phyloP scores from a whole-genome alignment of 2,113 vertebrate species.

The Maccullochella peelii region DNA sequence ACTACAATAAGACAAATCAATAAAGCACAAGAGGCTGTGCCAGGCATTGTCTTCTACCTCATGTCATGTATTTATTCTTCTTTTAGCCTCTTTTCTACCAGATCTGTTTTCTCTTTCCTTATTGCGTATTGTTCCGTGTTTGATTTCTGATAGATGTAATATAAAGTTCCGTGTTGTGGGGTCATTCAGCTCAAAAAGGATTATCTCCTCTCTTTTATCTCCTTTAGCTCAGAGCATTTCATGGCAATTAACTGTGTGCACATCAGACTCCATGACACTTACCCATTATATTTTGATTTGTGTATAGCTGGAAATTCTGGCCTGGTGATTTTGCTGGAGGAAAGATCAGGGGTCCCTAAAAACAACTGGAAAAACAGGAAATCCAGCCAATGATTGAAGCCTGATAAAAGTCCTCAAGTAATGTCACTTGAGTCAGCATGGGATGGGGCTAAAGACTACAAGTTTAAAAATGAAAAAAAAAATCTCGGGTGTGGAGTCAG shows the following conservation, averaged over 20 bases:
- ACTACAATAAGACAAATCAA: slow-evolving; percentile 27
- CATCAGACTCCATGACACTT: not conserved
- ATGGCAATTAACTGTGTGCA: not conserved
- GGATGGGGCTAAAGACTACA: no score
- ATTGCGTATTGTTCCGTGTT: not conserved
- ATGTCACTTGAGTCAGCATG: no score
- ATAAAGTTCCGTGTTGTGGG: not conserved
- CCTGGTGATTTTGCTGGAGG: not conserved
- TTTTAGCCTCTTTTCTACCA: not conserved
- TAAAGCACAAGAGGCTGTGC: not conserved
- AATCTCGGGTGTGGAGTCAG: no score
- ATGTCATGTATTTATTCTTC: not conserved
- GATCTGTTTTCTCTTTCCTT: not conserved
- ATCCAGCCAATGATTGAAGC: not conserved
- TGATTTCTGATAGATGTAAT: not conserved
- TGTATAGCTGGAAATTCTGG: not conserved
- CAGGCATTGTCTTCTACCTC: not conserved
- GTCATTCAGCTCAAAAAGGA: not conserved
- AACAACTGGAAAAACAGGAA: not conserved
- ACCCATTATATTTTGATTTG: not conserved
- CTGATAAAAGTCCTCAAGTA: no score
- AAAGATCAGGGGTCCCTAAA: not conserved
- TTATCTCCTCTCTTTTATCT: not conserved
- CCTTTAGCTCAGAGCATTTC: not conserved
- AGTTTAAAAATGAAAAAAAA: no score